Base-by-base conservation (phyloP, 1,140 invertebrate genomes). In the Leptonema lineaticorne region DNA sequence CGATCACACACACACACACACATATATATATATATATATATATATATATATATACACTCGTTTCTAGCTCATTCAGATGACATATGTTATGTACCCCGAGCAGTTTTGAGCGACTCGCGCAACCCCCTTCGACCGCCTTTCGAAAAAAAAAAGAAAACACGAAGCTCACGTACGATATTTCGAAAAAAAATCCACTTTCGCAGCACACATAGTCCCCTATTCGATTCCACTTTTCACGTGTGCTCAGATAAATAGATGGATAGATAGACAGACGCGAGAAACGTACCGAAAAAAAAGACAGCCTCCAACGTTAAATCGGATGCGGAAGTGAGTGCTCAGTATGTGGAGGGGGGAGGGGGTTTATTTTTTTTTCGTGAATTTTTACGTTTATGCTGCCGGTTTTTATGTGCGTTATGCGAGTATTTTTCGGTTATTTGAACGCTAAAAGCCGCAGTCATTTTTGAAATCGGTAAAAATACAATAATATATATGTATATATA, bases 1-100 rank as follows among this genome's bases (percentile, higher is more conserved):
- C 37, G 37, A 41, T 16, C 16, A 41, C 50, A n/a, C n/a, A n/a
- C n/a, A n/a, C n/a, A n/a, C n/a, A n/a, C n/a, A n/a, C n/a, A n/a
- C n/a, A n/a, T n/a, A n/a, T n/a, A n/a, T n/a, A n/a, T n/a, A n/a
- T n/a, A n/a, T n/a, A n/a, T n/a, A n/a, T n/a, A n/a, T n/a, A n/a
- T n/a, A n/a, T n/a, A n/a, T n/a, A n/a, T n/a, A n/a, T n/a, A n/a
- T n/a, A n/a, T n/a, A n/a, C n/a, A n/a, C n/a, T n/a, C n/a, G 50
- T 11, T 22, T 20, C 50, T 8, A 41, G 50, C 50, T 53, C 50
- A 53, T 53, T 53, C 50, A 24, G 50, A 53, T 53, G 50, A 53
- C 50, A 53, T 53, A 53, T 53, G 50, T 53, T 53, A 53, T 53
- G 22, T 53, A 53, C 50, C 20, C 50, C 8, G 50, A 53, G 50